Conservation (phyloP, 2,113 vertebrate genomes). For the Pristiophorus japonicus region DNA sequence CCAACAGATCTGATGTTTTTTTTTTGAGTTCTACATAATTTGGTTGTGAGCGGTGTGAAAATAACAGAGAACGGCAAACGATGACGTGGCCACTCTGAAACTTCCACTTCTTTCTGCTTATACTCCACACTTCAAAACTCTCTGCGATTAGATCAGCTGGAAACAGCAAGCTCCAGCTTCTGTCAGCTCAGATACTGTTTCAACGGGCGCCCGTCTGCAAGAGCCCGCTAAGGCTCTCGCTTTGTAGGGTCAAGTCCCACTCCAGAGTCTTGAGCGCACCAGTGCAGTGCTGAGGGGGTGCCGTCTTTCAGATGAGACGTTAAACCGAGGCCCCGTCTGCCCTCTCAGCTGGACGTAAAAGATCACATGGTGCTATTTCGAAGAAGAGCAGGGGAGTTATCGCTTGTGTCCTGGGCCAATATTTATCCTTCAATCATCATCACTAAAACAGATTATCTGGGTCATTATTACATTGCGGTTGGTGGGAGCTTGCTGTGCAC, state of each 20-base stretch:
- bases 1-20: slow-evolving; percentile 38
- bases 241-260: not conserved
- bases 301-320: no score
- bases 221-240: not conserved
- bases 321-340: no score
- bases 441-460: no score
- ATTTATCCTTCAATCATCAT: no score
- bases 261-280: no score
- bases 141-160: not conserved
- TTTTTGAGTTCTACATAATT: slow-evolving; percentile 35
- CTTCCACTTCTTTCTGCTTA: not conserved
- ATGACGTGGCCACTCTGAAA: slow-evolving; percentile 25
- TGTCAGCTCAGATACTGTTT: not conserved
- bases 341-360: no score
- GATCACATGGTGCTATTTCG: no score
- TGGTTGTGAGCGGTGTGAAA: slow-evolving; percentile 34
- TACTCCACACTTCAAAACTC: not conserved
- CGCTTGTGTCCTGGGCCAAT: no score
- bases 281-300: no score
- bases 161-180: not conserved
- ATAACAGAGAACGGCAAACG: slow-evolving; percentile 37
- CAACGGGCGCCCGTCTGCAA: not conserved
- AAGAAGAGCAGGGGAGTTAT: no score
- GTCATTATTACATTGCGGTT: no score
- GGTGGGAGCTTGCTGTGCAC: no score